Percentiles rank a stretch among this genome's conserved stretches.
Evolutionary conservation across 2,888 invertebrate genomes (phyloP).

Genomic region (Acronicta aceris): DNA sequence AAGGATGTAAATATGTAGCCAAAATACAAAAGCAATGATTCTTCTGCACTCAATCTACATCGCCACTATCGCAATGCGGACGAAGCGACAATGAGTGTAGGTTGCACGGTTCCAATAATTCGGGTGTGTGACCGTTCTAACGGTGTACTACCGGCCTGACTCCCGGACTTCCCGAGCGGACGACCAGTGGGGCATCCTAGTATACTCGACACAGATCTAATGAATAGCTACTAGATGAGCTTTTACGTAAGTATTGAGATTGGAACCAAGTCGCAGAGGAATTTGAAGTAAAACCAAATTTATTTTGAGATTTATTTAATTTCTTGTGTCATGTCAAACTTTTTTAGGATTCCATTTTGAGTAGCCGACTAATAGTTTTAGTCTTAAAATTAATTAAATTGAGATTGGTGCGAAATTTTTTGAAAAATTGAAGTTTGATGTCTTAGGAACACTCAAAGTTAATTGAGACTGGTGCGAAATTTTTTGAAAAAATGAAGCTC

Average conservation of each 20-base stretch:
- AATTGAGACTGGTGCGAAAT: no score
- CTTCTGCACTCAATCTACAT: conserved; percentile 11
- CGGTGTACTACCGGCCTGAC: conserved; percentile 55
- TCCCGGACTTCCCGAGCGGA: conserved; percentile 54
- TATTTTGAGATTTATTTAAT: no score
- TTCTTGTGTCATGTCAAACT: no score
- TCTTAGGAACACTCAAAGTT: no score
- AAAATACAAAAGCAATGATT: background rate
- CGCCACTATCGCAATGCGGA: conserved; percentile 45
- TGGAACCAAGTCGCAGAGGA: no score
- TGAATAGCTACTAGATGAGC: conserved; percentile 29
- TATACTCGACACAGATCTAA: conserved; percentile 10
- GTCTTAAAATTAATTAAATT: no score
- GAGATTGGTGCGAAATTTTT: background rate
- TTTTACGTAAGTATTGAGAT: no score
- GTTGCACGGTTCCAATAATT: conserved; percentile 54
- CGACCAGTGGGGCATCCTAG: conserved; percentile 41
- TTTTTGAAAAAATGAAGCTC: background rate
- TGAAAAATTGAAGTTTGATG: no score
- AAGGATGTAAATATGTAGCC: no score
- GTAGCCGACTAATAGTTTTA: no score
- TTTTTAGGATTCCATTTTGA: no score
- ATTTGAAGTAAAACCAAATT: no score
- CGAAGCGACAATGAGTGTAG: conserved; percentile 51
- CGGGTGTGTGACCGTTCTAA: conserved; percentile 52